These are phyloP conservation scores for Trissonchulus latispiculum DNA, from an alignment of 2,888 invertebrate species.

Conservation along the genomic window DNA sequence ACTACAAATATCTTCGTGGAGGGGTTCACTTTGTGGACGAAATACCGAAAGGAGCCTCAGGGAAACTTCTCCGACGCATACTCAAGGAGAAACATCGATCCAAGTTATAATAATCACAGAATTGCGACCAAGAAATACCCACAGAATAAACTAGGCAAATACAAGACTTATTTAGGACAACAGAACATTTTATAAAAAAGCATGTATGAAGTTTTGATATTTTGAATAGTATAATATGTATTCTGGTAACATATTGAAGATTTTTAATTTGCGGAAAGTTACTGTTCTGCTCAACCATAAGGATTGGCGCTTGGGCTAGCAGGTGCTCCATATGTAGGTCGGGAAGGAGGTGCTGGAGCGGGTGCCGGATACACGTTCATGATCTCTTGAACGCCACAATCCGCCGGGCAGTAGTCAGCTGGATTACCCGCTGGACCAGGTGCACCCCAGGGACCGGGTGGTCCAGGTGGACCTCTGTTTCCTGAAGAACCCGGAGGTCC, in stretches of 20 bases:
- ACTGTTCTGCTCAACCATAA: not conserved
- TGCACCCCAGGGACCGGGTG: not conserved
- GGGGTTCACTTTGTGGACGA: slow-evolving; percentile 24
- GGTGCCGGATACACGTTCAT: not conserved
- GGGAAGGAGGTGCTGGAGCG: not conserved
- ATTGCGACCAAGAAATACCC: too few relatives aligned
- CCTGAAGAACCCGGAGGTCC: not conserved
- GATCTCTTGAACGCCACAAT: not conserved
- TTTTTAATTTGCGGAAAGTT: too few relatives aligned
- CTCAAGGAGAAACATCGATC: slow-evolving; percentile 19
- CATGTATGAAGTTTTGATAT: too few relatives aligned
- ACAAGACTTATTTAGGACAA: too few relatives aligned
- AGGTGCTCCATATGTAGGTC: not conserved
- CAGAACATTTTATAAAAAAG: too few relatives aligned
- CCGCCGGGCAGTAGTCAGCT: not conserved
- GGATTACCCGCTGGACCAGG: not conserved
- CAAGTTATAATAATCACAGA: too few relatives aligned
- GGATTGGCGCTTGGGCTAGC: not conserved
- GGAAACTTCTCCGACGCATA: slow-evolving; percentile 23
- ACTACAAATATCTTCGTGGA: slow-evolving; percentile 25
- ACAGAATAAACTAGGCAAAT: too few relatives aligned
- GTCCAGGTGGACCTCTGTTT: not conserved
- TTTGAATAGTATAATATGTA: too few relatives aligned
- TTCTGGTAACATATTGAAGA: too few relatives aligned
- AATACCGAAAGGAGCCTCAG: slow-evolving; percentile 23